phyloP scores from a whole-genome alignment of 2,888 invertebrate genomes.

The Catocala fraxini region DNA sequence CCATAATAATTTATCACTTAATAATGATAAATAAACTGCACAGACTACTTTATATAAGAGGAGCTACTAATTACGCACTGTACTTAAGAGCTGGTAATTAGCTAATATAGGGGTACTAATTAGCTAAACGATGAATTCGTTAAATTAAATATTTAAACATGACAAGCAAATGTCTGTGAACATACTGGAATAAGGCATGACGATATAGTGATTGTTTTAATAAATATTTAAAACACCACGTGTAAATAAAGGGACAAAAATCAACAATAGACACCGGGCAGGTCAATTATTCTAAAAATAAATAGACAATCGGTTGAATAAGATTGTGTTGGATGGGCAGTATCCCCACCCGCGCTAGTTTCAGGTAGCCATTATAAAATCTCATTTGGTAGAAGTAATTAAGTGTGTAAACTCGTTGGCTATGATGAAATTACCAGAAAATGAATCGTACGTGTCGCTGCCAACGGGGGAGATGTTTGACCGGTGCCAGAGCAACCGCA shows the following conservation, averaged over 20 bases:
- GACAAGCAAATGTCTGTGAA: slow-evolving; percentile 14
- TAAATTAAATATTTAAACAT: slow-evolving; percentile 9
- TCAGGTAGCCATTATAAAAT: slow-evolving; percentile 27
- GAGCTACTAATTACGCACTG: slow-evolving; percentile 13
- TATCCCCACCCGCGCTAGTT: slow-evolving; percentile 14
- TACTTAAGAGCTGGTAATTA: slow-evolving; percentile 21
- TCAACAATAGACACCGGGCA: slow-evolving; percentile 38
- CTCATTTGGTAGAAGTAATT: slow-evolving; percentile 31
- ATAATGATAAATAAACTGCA: slow-evolving; percentile 10
- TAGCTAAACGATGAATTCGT: slow-evolving; percentile 13
- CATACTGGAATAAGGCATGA: slow-evolving; percentile 7
- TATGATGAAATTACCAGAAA: slow-evolving; percentile 46
- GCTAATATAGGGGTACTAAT: slow-evolving; percentile 19
- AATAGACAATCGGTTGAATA: slow-evolving; percentile 43
- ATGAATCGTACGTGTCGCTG: slow-evolving; percentile 19
- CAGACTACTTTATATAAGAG: slow-evolving; percentile 16
- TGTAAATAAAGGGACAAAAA: slow-evolving; percentile 19
- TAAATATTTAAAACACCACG: slow-evolving; percentile 38
- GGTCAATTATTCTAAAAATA: slow-evolving; percentile 34
- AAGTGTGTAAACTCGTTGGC: slow-evolving; percentile 21
- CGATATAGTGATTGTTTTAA: slow-evolving; percentile 27
- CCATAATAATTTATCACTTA: slow-evolving; percentile 51
- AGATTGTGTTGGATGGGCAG: slow-evolving; percentile 5
- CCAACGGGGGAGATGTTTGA: slow-evolving; percentile 19
- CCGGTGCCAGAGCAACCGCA: slow-evolving; percentile 9